Conservation (phyloP, 1,140 invertebrate genomes). For the Conus ventricosus region DNA sequence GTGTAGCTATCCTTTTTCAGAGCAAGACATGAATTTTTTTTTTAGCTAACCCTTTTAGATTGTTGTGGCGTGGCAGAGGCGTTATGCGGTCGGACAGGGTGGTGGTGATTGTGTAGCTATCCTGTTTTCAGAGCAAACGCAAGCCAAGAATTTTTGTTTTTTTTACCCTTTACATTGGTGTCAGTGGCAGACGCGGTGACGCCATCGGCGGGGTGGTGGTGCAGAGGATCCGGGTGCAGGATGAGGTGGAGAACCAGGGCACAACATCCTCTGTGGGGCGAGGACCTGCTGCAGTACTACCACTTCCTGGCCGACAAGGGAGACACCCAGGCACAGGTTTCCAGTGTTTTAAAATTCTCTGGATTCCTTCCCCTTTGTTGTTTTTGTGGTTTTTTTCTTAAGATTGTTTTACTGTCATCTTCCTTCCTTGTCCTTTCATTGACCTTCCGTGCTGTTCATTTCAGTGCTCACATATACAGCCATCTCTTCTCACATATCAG, state of each 20-base stretch:
- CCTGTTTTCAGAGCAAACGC: no score
- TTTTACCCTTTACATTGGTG: constrained; percentile 14
- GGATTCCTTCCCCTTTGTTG: background rate
- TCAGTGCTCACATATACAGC: background rate
- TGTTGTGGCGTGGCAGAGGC: constrained; percentile 84
- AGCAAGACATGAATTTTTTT: no score
- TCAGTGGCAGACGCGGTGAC: constrained; percentile 90
- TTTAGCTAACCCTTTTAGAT: background rate
- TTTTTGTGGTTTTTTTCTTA: no score
- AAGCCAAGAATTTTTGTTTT: no score
- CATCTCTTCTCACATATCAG: no score
- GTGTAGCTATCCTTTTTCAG: no score
- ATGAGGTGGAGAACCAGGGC: constrained; percentile 92
- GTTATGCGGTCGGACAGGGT: constrained; percentile 91
- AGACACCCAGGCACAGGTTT: constrained; percentile 95
- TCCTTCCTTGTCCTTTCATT: no score
- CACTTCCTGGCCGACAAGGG: constrained; percentile 96
- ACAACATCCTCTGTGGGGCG: constrained; percentile 81
- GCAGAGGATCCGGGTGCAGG: constrained; percentile 91
- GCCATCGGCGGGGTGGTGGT: constrained; percentile 91
- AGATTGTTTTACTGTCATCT: background rate
- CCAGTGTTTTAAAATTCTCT: no score
- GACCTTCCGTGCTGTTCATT: no score
- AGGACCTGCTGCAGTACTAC: constrained; percentile 98
- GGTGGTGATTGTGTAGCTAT: constrained; percentile 77